Base-by-base conservation (phyloP, 2,797 vertebrate species). In the Enteromius paludinosus region DNA sequence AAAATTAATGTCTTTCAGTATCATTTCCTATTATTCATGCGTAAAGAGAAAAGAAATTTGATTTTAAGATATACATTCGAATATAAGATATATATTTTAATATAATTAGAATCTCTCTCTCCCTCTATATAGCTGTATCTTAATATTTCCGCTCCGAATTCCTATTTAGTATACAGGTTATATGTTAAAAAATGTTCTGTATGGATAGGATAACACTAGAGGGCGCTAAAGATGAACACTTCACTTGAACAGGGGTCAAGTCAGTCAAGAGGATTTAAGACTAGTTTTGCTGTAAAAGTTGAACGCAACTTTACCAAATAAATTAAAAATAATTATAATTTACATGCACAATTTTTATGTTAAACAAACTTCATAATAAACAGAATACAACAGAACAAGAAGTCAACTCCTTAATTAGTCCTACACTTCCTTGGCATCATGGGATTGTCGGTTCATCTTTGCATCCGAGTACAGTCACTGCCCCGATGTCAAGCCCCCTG, bases 201-300 rank as follows among this genome's bases (percentile, higher is more conserved):
- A 20, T 20, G 49, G 9, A 23, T 4, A 9, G 3, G 3, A 11
- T 56, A 64, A 79, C 82, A 80, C 72, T 76, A 84, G 87, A 35
- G 87, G 83, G 72, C 15, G 41, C 71, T 69, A 28, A 43, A 43
- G 68, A 64, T 47, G 4, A 47, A 72, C 65, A 8, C 30, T 73
- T 56, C 10, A 14, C 3, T 35, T 38, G 23, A 73, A 11, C 15
- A 5, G 45, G 45, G 3, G 8, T 30, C 45, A 7, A 33, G 17
- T n/a, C 45, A 1, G 1, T 72, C 45, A n/a, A 8, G 1, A 52
- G 30, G 30, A 73, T 35, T 38, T 35, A 12, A 15, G 18, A 54
- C 38, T n/a, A 8, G 49, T 73, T 73, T 23, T 35, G 49, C 18
- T 35, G 47, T 35, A 15, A 54, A 54, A 35, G 30, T 54, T 73